phyloP scores from a whole-genome alignment of 2,888 invertebrate species.

The Carcina quercana region DNA sequence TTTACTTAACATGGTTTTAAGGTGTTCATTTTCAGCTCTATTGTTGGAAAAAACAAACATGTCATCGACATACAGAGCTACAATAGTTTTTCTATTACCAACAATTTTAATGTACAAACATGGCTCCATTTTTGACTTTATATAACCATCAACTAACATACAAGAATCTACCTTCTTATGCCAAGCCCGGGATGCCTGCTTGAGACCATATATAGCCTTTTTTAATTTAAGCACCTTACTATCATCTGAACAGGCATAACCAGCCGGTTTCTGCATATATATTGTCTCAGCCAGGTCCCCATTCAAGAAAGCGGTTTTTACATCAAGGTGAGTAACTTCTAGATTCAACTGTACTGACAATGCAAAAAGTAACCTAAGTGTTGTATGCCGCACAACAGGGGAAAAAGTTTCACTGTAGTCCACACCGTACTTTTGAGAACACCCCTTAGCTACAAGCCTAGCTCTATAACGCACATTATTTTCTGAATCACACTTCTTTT shows the following conservation, averaged over 20 bases:
- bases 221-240: not conserved
- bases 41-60: slow-evolving; percentile 12
- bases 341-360: slow-evolving; percentile 6
- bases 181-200: slow-evolving; percentile 9
- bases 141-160: slow-evolving; percentile 2
- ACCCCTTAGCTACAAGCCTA: slow-evolving; percentile 6
- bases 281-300: slow-evolving; percentile 8
- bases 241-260: not conserved
- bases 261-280: not conserved
- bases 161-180: slow-evolving; percentile 7
- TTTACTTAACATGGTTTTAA: slow-evolving; percentile 1
- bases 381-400: slow-evolving; percentile 7
- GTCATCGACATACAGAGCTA: slow-evolving; percentile 14
- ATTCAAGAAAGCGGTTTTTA: slow-evolving; percentile 12
- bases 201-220: slow-evolving; percentile 4
- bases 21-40: slow-evolving; percentile 1
- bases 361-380: slow-evolving; percentile 8
- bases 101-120: slow-evolving; percentile 12
- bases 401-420: slow-evolving; percentile 9
- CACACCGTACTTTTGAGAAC: slow-evolving; percentile 2
- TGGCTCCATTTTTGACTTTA: slow-evolving; percentile 3
- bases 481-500: not conserved
- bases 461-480: slow-evolving; percentile 3
- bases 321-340: slow-evolving; percentile 9
- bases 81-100: slow-evolving; percentile 8